Evolutionary conservation across 2,797 vertebrate genomes (phyloP), one percentile per base, ranked within the genome.

Genomic region (Adrianichthys oophorus): DNA sequence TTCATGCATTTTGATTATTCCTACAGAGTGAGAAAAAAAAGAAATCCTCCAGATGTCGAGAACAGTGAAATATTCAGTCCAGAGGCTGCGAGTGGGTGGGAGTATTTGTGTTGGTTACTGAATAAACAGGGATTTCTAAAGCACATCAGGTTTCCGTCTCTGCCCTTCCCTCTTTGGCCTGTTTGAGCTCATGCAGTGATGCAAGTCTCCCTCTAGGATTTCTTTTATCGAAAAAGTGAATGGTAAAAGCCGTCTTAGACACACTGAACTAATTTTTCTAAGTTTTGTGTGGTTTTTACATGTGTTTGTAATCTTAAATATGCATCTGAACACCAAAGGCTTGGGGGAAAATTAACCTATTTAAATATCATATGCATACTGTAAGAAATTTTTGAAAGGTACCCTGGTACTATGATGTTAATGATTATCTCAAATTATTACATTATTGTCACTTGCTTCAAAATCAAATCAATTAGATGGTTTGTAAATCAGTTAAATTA

Each of bases 71-170:
- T 61, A 45, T 53, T 76, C 65, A 60, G 70, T 82, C 78, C 72
- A 62, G 79, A 56, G 64, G 62, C 76, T 65, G 65, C 49, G 73
- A 75, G 79, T 74, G 82, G 74, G 82, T 80, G 80, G 83, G 72
- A 71, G 65, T 85, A 52, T 89, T 88, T 91, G 81, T 84, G 80
- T 87, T 87, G 43, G 88, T 78, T 75, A 89, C 84, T 82, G 71
- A 59, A 76, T 83, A 87, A 85, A 87, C 82, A 90, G 3, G 37
- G 52, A 63, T 64, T 26, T 26, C 48, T 55, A 12, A 62, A 59
- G 56, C 70, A 57, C 57, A 58, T 49, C 71, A 52, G 48, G 61
- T 47, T 53, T 70, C 61, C 26, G 23, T 24, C 47, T 69, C 44
- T 37, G 49, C 63, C 64, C 58, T 51, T 59, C 57, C 64, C 66